Base-by-base conservation (phyloP, 2,797 vertebrate species). In the Megaceryle alcyon region DNA sequence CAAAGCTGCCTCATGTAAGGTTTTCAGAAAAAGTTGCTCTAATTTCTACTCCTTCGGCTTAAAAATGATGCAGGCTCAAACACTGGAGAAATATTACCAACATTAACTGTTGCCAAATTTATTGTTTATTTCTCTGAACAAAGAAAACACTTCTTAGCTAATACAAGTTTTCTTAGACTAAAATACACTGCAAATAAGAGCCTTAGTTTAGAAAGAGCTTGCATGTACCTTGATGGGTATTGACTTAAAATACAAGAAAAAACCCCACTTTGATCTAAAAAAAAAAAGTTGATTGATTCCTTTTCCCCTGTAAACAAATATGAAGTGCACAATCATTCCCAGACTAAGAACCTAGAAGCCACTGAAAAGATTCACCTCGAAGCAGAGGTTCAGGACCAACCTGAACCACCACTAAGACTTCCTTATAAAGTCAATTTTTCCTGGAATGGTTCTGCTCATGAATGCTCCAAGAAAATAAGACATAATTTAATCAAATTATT, bases 391-490 rank as follows among this genome's bases (percentile, higher is more conserved):
- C 56, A 57, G 56, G 28, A 51, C 41, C 37, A 79, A 82, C 2
- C 17, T 4, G 7, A 68, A 15, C 2, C 7, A 65, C 23, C 78
- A 71, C 3, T 21, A 12, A 28, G 20, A 68, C 39, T 54, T 26
- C 22, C 7, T 51, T 41, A 31, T 9, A 2, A 78, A 75, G 10
- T 63, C n/a, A 28, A 37, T 29, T 44, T 44, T 20, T 41, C 78
- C 31, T 63, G n/a, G 3, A 51, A 41, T 14, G 1, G 23, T 48
- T 70, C 22, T 77, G 7, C 14, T 48, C 5, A 0, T 12, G 1
- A 54, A 14, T 77, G 3, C 8, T 29, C 4, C 14, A 66, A 66
- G 9, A n/a, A 73, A 28, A 23, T 12, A 33, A 53, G 43, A 53
- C 9, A 41, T 53, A 53, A 69, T 20, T 3, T 12, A 19, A 29